Percentiles rank a stretch among this genome's conserved stretches.
These are phyloP conservation scores for Champsocephalus esox DNA, from an alignment of 2,797 vertebrate species.

Conservation along the genomic window DNA sequence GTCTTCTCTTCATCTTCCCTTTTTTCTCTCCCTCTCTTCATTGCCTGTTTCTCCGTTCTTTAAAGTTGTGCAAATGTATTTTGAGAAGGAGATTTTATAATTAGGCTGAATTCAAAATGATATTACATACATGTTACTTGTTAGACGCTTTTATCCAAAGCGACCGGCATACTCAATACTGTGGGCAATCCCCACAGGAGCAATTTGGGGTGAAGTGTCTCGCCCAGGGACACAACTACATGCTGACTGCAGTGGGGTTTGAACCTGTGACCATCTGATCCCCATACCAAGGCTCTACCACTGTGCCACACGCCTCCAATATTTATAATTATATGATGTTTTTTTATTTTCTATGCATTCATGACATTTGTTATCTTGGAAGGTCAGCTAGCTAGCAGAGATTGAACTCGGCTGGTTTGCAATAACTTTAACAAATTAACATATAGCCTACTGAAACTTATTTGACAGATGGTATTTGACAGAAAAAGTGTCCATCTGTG, in stretches of 20 bases:
- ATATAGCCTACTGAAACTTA: background rate
- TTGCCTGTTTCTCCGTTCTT: background rate
- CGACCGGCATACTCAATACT: too few relatives aligned
- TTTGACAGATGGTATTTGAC: background rate
- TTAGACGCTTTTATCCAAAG: too few relatives aligned
- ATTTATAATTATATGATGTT: background rate
- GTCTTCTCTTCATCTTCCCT: constrained; percentile 13
- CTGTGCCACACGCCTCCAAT: too few relatives aligned
- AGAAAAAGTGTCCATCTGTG: background rate
- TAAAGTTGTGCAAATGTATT: background rate
- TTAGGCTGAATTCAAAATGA: background rate
- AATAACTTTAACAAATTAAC: background rate
- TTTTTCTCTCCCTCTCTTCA: background rate
- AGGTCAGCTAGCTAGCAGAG: background rate
- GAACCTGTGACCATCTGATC: too few relatives aligned
- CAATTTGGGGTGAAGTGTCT: too few relatives aligned
- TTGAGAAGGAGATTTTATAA: background rate
- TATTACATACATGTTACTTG: too few relatives aligned
- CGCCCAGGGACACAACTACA: too few relatives aligned
- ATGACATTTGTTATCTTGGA: background rate
- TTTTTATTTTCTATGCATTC: background rate
- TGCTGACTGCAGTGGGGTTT: too few relatives aligned
- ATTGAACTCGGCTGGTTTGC: background rate
- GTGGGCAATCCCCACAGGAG: too few relatives aligned
- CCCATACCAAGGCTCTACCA: too few relatives aligned